A percentile compares a stretch with the other conserved stretches of the same genome.
Evolutionary conservation across 2,888 invertebrate genomes (phyloP).

Genomic region (Synanthedon andrenaeformis): DNA sequence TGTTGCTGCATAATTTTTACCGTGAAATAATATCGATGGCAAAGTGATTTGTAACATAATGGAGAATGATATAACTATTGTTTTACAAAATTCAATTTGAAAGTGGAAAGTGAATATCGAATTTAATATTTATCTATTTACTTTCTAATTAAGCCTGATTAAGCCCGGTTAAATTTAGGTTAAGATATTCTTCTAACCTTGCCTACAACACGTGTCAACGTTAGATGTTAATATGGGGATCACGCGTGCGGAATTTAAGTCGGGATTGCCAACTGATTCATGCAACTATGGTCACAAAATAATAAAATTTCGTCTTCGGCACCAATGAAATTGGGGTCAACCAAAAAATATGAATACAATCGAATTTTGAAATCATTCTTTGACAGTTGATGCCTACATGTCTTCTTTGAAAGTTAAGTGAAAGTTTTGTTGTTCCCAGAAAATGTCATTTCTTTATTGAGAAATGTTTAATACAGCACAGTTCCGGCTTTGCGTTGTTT

Average conservation of each 20-base stretch:
- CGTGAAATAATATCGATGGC: too few species aligned
- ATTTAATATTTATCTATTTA: too few species aligned
- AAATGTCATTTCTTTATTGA: background rate
- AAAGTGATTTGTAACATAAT: too few species aligned
- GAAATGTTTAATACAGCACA: too few species aligned
- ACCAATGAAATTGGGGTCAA: conserved; percentile 35
- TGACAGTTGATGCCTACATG: conserved; percentile 15
- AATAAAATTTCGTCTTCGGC: background rate
- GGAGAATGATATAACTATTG: too few species aligned
- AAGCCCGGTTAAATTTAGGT: background rate
- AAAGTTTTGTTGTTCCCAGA: conserved; percentile 15
- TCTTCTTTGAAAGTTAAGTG: conserved; percentile 20
- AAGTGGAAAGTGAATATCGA: too few species aligned
- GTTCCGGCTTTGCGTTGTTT: too few species aligned
- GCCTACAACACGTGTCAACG: conserved; percentile 8
- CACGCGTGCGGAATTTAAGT: conserved; percentile 46
- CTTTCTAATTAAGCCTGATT: background rate
- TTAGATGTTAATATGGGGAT: conserved; percentile 30
- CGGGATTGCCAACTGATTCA: conserved; percentile 63
- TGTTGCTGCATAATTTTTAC: too few species aligned
- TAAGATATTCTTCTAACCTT: background rate
- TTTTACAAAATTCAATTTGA: background rate
- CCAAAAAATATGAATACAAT: conserved; percentile 19
- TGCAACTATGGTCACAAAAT: conserved; percentile 13
- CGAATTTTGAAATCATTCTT: conserved; percentile 6